Evolutionary conservation across 2,888 invertebrate species (phyloP).

Genomic region (Eurytoma californica): DNA sequence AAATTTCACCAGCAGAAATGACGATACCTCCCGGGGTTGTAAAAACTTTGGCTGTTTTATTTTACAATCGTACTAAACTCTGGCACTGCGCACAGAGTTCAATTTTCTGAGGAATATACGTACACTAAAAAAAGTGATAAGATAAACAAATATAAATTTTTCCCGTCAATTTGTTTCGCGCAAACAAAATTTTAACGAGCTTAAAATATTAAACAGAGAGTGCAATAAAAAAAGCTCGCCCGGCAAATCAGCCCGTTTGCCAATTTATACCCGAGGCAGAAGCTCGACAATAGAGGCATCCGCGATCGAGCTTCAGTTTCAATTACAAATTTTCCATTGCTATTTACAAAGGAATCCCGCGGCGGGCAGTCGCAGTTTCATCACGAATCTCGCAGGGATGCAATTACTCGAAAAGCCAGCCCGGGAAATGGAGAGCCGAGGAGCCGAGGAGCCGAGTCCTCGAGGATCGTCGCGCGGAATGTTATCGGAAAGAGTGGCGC

Average conservation of each 20-base stretch:
- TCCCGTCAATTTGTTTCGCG: background rate
- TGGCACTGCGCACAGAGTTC: too few species aligned
- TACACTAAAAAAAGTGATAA: too few species aligned
- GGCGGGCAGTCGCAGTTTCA: constrained; percentile 31
- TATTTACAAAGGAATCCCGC: constrained; percentile 12
- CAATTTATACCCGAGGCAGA: background rate
- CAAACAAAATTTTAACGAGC: background rate
- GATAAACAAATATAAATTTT: too few species aligned
- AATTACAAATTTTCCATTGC: background rate
- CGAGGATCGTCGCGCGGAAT: constrained; percentile 10
- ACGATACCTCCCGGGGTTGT: background rate
- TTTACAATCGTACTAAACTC: too few species aligned
- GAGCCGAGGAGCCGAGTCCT: background rate
- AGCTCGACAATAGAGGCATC: constrained; percentile 33
- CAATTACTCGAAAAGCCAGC: constrained; percentile 39
- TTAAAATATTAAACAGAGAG: background rate
- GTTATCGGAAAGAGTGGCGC: constrained; percentile 31
- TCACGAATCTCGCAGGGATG: constrained; percentile 22
- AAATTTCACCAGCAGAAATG: constrained; percentile 18
- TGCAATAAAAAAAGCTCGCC: background rate
- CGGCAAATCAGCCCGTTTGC: background rate
- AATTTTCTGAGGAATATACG: too few species aligned
- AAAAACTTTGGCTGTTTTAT: constrained; percentile 7
- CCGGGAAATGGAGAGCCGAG: constrained; percentile 15
- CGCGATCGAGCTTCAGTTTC: constrained; percentile 51